Evolutionary conservation across 2,113 vertebrate genomes (phyloP).

Genomic region (Candoia aspera): DNA sequence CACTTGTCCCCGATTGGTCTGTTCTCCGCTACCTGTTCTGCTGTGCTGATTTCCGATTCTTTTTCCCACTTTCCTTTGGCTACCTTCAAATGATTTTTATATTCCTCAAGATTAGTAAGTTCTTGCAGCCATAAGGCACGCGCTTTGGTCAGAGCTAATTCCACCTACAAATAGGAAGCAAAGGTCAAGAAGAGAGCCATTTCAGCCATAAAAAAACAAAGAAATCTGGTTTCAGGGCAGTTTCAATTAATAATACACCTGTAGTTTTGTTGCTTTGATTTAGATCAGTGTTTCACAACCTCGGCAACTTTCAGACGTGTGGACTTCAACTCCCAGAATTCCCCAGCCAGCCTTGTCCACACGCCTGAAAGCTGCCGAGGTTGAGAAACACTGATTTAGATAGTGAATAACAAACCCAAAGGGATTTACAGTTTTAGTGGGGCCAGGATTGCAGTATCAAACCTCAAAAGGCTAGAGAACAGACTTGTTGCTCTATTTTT

Average conservation of each 20-base stretch:
- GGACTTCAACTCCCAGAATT: too few relatives aligned
- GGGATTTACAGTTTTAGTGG: not conserved
- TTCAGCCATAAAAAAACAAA: conserved; percentile 6
- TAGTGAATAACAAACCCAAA: not conserved
- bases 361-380: too few relatives aligned
- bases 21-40: conserved; percentile 74
- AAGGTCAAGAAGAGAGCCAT: not conserved
- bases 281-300: too few relatives aligned
- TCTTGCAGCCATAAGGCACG: conserved; percentile 84
- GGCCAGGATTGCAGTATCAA: not conserved
- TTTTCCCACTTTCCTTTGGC: conserved; percentile 84
- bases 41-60: conserved; percentile 66
- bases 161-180: conserved; percentile 76
- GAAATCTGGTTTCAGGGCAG: not conserved
- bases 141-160: conserved; percentile 84
- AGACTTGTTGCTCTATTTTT: not conserved
- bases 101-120: conserved; percentile 83
- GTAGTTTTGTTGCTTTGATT: not conserved
- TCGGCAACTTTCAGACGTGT: too few relatives aligned
- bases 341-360: too few relatives aligned
- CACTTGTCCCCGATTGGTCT: not conserved
- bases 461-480: not conserved
- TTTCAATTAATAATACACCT: not conserved
- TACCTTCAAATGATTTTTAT: conserved; percentile 78
- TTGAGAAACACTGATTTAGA: too few relatives aligned